Conservation (phyloP, 2,888 invertebrate species). For the Aspidiotus destructor region DNA sequence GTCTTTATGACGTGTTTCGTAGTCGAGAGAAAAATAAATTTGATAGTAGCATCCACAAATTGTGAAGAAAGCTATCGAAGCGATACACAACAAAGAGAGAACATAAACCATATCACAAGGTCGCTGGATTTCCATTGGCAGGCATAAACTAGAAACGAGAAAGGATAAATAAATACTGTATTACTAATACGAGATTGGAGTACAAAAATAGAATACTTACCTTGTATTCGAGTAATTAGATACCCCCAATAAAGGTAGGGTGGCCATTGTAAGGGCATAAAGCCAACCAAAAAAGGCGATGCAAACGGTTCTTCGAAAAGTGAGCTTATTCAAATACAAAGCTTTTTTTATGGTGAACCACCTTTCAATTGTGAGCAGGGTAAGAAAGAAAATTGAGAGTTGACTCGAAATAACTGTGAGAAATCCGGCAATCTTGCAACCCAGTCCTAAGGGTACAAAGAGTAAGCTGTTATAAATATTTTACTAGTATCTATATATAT, state of each 20-base stretch:
- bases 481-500: not conserved
- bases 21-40: constrained; percentile 69
- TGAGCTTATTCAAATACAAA: constrained; percentile 69
- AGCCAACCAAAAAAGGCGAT: constrained; percentile 72
- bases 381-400: constrained; percentile 75
- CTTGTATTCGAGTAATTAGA: constrained; percentile 80
- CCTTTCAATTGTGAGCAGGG: constrained; percentile 74
- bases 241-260: constrained; percentile 68
- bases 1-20: constrained; percentile 42
- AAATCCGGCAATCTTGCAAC: constrained; percentile 79
- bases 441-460: constrained; percentile 48
- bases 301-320: constrained; percentile 58
- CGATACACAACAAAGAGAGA: constrained; percentile 61
- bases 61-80: constrained; percentile 68
- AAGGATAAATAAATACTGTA: not conserved
- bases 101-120: constrained; percentile 63
- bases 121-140: constrained; percentile 72
- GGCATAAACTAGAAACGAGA: constrained; percentile 56
- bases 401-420: constrained; percentile 79
- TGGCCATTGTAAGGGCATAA: constrained; percentile 65
- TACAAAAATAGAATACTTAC: constrained; percentile 41
- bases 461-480: not conserved
- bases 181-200: not conserved
- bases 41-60: constrained; percentile 77
- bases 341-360: constrained; percentile 78